phyloP scores from a whole-genome alignment of 2,888 invertebrate species.

The Cancer borealis region DNA sequence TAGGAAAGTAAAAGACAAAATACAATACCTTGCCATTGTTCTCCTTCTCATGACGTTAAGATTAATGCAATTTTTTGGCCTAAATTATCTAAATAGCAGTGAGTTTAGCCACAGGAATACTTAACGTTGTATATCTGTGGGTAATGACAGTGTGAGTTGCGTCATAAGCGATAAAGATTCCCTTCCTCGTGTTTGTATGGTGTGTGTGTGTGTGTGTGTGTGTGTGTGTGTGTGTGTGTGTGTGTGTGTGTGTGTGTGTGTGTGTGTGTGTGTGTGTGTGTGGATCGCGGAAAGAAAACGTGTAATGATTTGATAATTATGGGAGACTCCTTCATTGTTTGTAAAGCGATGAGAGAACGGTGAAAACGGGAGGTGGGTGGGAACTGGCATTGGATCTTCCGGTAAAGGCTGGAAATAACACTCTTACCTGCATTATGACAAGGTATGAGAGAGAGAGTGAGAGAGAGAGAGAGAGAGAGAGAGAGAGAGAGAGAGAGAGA shows the following conservation, averaged over 20 bases:
- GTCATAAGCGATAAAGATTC: neutral
- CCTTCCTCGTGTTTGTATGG: neutral
- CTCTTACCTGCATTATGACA: neutral
- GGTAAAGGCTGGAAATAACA: neutral
- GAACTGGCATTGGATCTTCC: neutral
- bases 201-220: neutral
- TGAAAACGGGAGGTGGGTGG: neutral
- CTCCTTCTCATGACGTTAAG: neutral
- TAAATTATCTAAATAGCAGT: too few relatives aligned
- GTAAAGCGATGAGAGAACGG: neutral
- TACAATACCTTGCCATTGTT: neutral
- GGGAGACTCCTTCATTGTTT: neutral
- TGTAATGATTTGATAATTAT: neutral
- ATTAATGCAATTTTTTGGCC: neutral
- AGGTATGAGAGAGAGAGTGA: neutral
- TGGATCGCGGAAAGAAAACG: constrained; percentile 16
- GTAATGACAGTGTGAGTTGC: neutral
- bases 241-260: neutral
- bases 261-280: neutral
- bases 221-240: neutral
- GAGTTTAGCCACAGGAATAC: neutral
- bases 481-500: too few relatives aligned
- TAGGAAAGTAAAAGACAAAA: neutral
- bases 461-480: neutral
- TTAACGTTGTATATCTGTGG: too few relatives aligned